phyloP scores from a whole-genome alignment of 2,113 vertebrate species.

The Sturnira hondurensis region DNA sequence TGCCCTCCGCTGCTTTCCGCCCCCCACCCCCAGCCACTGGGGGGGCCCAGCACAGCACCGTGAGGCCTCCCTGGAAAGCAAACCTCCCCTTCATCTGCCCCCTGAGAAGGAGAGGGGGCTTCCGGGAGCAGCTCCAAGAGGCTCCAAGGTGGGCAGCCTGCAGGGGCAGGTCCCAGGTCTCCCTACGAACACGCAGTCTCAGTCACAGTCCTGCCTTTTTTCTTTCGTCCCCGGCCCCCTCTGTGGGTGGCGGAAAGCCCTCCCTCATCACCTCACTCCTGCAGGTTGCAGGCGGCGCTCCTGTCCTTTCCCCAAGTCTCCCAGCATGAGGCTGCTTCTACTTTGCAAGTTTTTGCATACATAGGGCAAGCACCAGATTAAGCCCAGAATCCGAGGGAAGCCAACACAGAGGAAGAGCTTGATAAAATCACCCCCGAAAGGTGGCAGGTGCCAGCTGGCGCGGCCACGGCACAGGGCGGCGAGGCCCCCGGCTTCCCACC shows the following conservation, averaged over 20 bases:
- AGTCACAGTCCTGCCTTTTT: rapidly evolving
- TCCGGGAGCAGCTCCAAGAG: not conserved
- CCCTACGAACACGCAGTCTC: rapidly evolving
- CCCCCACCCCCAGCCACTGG: not conserved
- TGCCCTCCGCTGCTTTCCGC: too few relatives aligned
- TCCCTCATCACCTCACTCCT: slow-evolving; percentile 78
- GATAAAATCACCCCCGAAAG: not conserved
- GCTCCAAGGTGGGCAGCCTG: not conserved
- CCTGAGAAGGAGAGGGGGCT: not conserved
- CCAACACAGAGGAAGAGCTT: not conserved
- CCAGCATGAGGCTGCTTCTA: slow-evolving; percentile 61
- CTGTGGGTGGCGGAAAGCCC: slow-evolving; percentile 72
- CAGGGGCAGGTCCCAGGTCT: not conserved
- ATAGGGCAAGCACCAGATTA: slow-evolving; percentile 45
- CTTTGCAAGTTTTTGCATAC: not conserved
- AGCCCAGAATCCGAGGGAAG: slow-evolving; percentile 48
- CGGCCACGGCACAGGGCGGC: rapidly evolving
- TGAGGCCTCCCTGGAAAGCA: not conserved
- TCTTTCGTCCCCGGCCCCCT: not conserved
- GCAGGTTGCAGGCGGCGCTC: slow-evolving; percentile 75
- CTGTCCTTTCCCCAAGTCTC: slow-evolving; percentile 73
- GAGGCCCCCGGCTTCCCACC: not conserved
- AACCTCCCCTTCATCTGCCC: not conserved
- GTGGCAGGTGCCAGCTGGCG: rapidly evolving
- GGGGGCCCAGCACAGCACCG: rapidly evolving